Conservation (phyloP, 2,888 invertebrate species). For the Tyria jacobaeae region DNA sequence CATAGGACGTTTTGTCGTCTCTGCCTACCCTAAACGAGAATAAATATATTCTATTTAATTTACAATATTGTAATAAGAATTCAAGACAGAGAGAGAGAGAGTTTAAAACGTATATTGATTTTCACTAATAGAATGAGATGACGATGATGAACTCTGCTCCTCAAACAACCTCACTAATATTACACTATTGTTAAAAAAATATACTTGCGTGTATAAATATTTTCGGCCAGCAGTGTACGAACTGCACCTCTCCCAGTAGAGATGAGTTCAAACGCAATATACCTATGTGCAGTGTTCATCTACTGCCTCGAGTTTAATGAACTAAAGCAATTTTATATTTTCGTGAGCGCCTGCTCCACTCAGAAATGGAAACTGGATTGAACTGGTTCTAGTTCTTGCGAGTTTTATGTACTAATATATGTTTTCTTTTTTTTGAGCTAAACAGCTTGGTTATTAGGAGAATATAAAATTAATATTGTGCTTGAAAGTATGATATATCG, state of each 20-base stretch:
- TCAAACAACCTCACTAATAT: background rate
- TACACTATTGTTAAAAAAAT: background rate
- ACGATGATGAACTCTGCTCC: too few relatives aligned
- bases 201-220: slow-evolving; percentile 11
- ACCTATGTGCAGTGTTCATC: slow-evolving; percentile 44
- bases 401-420: background rate
- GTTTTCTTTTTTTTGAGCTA: background rate
- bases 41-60: too few relatives aligned
- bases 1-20: too few relatives aligned
- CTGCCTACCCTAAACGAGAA: too few relatives aligned
- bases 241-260: slow-evolving; percentile 62
- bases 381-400: slow-evolving; percentile 4
- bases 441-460: background rate
- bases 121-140: too few relatives aligned
- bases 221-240: slow-evolving; percentile 57
- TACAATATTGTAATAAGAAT: too few relatives aligned
- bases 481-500: too few relatives aligned
- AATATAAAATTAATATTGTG: too few relatives aligned
- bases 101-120: too few relatives aligned
- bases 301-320: slow-evolving; percentile 48
- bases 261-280: slow-evolving; percentile 62
- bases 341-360: slow-evolving; percentile 18
- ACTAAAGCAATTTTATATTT: slow-evolving; percentile 50
- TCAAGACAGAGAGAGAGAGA: too few relatives aligned
- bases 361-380: background rate